Evolutionary conservation across 30 jellyfish, hydroid and myxozoan species (phyloP).

Genomic region (Aurelia aurita complex sp. Pacific): DNA sequence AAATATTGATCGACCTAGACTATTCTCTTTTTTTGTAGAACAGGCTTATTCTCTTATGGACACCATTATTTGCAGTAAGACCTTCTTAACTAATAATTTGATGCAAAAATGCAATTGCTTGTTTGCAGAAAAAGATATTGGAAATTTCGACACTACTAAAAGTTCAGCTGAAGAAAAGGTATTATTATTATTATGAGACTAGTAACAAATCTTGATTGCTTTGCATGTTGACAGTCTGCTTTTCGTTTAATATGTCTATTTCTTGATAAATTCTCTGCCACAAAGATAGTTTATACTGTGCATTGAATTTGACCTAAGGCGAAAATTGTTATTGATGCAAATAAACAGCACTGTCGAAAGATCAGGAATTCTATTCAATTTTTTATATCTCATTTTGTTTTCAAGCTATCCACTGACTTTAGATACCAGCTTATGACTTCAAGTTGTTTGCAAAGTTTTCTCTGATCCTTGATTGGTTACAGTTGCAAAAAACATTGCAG

Average conservation of each 20-base stretch:
- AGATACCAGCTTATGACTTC: no score
- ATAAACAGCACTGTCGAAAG: no score
- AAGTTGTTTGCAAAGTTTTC: no score
- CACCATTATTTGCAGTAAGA: background rate
- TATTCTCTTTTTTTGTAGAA: no score
- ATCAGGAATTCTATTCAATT: no score
- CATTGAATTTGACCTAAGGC: background rate
- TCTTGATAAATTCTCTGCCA: background rate
- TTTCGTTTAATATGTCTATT: no score
- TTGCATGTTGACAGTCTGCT: background rate
- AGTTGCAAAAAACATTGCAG: no score
- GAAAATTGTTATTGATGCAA: no score
- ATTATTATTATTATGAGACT: background rate
- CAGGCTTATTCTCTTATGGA: background rate
- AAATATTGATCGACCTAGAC: no score
- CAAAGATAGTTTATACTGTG: background rate
- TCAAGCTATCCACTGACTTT: no score
- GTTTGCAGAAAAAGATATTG: conserved; percentile 20
- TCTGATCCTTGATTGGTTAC: no score
- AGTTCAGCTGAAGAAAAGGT: conserved; percentile 29
- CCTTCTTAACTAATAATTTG: background rate
- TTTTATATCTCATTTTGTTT: no score
- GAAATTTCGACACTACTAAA: background rate
- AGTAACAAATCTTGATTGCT: background rate
- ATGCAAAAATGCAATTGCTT: background rate